Percentiles rank a stretch among this genome's conserved stretches.
Conservation (phyloP, 1,140 invertebrate species). For the Drosophila burlai region DNA sequence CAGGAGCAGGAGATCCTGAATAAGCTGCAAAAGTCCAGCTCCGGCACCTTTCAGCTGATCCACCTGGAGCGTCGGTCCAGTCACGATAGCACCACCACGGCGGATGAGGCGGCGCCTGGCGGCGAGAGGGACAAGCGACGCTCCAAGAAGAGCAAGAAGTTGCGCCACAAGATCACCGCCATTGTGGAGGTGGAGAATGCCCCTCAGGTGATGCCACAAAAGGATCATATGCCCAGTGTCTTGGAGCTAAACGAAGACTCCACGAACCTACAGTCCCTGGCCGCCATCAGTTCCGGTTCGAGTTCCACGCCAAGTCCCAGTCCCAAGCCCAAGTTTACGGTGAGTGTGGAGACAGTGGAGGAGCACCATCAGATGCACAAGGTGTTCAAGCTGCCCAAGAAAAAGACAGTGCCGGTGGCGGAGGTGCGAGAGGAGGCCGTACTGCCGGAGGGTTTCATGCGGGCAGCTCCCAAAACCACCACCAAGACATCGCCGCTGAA, state of each 20-base stretch:
- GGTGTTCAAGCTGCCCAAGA: conserved; percentile 81
- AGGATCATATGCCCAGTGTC: conserved; percentile 59
- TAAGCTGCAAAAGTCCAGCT: conserved; percentile 76
- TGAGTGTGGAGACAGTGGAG: conserved; percentile 76
- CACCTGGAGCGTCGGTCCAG: conserved; percentile 72
- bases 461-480: conserved; percentile 59
- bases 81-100: conserved; percentile 68
- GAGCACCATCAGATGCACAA: conserved; percentile 79
- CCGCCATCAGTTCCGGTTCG: neutral
- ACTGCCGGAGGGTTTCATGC: conserved; percentile 76
- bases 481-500: conserved; percentile 68
- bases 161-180: conserved; percentile 77
- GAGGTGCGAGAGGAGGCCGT: conserved; percentile 15
- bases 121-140: conserved; percentile 45
- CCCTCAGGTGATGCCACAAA: neutral
- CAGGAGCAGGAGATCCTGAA: conserved; percentile 80
- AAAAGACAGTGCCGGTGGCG: conserved; percentile 47
- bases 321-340: conserved; percentile 75
- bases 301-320: conserved; percentile 36
- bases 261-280: neutral
- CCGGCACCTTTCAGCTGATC: conserved; percentile 75
- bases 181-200: conserved; percentile 74
- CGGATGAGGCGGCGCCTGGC: conserved; percentile 42
- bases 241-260: conserved; percentile 59
- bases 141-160: conserved; percentile 71